Base-by-base conservation (phyloP, 1,140 invertebrate species). In the Octopus bimaculoides region DNA sequence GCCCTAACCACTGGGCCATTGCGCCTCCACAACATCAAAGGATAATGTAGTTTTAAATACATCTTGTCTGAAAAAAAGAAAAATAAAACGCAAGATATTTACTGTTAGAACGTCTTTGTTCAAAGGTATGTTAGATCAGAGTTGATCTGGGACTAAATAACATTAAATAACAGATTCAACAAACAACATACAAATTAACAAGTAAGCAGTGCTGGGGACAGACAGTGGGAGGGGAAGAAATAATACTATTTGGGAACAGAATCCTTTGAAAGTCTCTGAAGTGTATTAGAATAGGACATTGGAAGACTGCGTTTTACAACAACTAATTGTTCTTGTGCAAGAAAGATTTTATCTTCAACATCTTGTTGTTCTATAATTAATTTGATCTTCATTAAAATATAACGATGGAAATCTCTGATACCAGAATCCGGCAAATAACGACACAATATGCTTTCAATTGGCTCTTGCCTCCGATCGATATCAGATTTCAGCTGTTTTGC, bases 301-400 rank as follows among this genome's bases (percentile, higher is more conserved):
- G 85, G 87, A 69, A 89, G 89, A 82, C 87, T 89, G 75, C 86
- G 85, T 76, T 86, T 84, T 5, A 89, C 78, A 54, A 86, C 87
- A 66, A 82, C 55, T n/a, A 96, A 91, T 89, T 97, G 95, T 89
- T 96, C 95, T 88, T 96, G 94, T 55, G 95, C 95, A 74, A 95
- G 91, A 86, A 95, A 94, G 81, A 97, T 95, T 90, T 96, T 96
- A 87, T 97, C 95, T 82, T 95, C 93, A 80, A 96, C 93, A 87
- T 96, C 95, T 83, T 95, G 92, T 78, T 93, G 92, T 87, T 96
- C 95, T 88, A 96, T 94, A 83, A 96, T 94, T 74, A 97, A 90
- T 91, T 95, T 96, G n/a, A 95, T 94, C 92, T 96, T 97, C 94
- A 96, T 96, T 85, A 95, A 95, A 84, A 96, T 94, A 88, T 96